Base-by-base conservation (phyloP, 2,888 invertebrate species). In the Lysandra bellargus region DNA sequence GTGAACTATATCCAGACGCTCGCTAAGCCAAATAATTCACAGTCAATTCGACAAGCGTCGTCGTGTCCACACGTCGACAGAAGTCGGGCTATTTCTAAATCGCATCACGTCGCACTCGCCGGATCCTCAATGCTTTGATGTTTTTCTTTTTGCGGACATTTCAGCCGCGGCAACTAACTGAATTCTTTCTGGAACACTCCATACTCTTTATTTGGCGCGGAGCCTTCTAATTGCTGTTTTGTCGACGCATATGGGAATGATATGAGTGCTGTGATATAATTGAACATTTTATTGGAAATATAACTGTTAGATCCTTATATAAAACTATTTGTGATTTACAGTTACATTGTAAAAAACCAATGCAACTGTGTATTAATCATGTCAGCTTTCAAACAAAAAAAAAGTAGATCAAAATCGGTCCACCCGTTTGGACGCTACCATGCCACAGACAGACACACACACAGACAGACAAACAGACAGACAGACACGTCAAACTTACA, bases 71-170 rank as follows among this genome's bases (percentile, higher is more conserved):
- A 81, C 85, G 86, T 85, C 86, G 87, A 87, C 88, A 88, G 85
- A 84, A 87, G 86, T 85, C 85, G 74, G 87, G 89, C 87, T 94
- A 94, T 94, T 94, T 93, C 92, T 88, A 92, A 93, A 90, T 86
- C 92, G 86, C 87, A 88, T 92, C 93, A 93, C 94, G 94, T 93
- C 90, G 86, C 86, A 87, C 84, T 86, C 86, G 87, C 90, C 90
- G 88, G 89, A 90, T 92, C 89, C 87, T 87, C 86, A 87, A 87
- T 87, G 90, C 94, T 93, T 94, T 94, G 93, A 94, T 92, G 93
- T 94, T 88, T 86, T 89, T 93, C 93, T 94, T 94, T 94, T 94
- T 94, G 93, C 93, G 86, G 88, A 84, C 92, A 92, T 92, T 91
- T 92, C 91, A 90, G 88, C 81, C 81, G 81, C 85, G 87, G 89